Evolutionary conservation across 1,140 invertebrate genomes (phyloP).

Genomic region (Cepaea nemoralis): DNA sequence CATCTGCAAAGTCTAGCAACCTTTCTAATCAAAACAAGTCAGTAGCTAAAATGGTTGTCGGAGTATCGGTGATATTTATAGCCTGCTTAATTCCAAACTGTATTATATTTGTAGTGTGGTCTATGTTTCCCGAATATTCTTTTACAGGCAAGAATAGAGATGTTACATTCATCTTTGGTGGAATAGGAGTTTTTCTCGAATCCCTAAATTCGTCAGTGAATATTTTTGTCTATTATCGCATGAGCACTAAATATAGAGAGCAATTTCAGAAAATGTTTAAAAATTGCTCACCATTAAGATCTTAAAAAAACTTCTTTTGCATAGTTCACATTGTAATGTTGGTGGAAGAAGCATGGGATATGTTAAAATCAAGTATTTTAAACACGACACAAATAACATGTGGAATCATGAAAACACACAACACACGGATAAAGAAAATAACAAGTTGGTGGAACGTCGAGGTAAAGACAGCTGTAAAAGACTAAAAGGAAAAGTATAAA

Average conservation of each 20-base stretch:
- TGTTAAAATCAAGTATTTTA: too few species aligned
- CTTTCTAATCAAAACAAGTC: too few species aligned
- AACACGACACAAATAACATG: too few species aligned
- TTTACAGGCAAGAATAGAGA: not conserved
- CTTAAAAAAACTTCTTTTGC: too few species aligned
- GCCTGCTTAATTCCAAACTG: not conserved
- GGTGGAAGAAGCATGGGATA: too few species aligned
- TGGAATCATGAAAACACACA: too few species aligned
- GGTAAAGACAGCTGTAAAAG: too few species aligned
- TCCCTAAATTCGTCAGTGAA: not conserved
- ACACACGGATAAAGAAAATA: too few species aligned
- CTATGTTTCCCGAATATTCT: not conserved
- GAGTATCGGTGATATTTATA: not conserved
- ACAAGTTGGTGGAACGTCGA: too few species aligned
- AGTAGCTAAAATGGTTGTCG: not conserved
- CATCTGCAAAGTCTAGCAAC: not conserved
- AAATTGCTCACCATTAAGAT: too few species aligned
- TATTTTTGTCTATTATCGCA: constrained; percentile 23
- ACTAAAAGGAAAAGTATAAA: too few species aligned
- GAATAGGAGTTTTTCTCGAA: not conserved
- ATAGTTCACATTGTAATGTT: too few species aligned
- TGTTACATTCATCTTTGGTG: not conserved
- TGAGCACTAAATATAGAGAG: not conserved
- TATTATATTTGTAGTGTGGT: not conserved
- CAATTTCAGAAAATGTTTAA: constrained; percentile 2